Percentiles rank a stretch among this genome's conserved stretches.
phyloP scores from a whole-genome alignment of 1,140 invertebrate genomes.

The Dendrolimus punctatus region DNA sequence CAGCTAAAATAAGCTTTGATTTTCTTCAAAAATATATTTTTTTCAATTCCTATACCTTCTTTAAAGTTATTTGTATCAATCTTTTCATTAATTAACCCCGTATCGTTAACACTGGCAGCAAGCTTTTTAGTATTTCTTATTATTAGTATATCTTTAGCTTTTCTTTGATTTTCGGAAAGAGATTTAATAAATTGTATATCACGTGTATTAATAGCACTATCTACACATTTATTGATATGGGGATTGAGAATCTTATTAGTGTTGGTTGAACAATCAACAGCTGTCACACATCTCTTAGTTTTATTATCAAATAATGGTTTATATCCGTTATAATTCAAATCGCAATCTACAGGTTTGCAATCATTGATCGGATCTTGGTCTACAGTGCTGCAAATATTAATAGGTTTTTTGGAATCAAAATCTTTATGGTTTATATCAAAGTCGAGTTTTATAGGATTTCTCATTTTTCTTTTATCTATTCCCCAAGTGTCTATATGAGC shows the following conservation, averaged over 20 bases:
- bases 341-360: slow-evolving; percentile 71
- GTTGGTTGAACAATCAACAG: slow-evolving; percentile 54
- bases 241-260: slow-evolving; percentile 43
- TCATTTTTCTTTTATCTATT: slow-evolving; percentile 17
- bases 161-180: slow-evolving; percentile 15
- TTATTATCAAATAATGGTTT: slow-evolving; percentile 55
- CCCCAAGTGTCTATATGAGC: slow-evolving; percentile 38
- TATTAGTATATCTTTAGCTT: slow-evolving; percentile 31
- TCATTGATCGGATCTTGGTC: slow-evolving; percentile 69
- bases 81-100: neutral
- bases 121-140: slow-evolving; percentile 13
- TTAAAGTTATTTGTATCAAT: neutral
- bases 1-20: slow-evolving; percentile 15
- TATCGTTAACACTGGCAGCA: neutral
- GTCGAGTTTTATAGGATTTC: slow-evolving; percentile 34
- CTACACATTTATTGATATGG: slow-evolving; percentile 36
- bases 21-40: neutral
- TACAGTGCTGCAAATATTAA: slow-evolving; percentile 44
- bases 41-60: neutral
- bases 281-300: slow-evolving; percentile 51
- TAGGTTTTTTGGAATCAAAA: slow-evolving; percentile 7
- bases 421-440: slow-evolving; percentile 39
- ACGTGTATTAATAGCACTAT: slow-evolving; percentile 20
- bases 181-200: slow-evolving; percentile 38
- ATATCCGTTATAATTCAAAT: slow-evolving; percentile 66